phyloP scores from a whole-genome alignment of 1,140 invertebrate genomes.

The Drosophila simulans region DNA sequence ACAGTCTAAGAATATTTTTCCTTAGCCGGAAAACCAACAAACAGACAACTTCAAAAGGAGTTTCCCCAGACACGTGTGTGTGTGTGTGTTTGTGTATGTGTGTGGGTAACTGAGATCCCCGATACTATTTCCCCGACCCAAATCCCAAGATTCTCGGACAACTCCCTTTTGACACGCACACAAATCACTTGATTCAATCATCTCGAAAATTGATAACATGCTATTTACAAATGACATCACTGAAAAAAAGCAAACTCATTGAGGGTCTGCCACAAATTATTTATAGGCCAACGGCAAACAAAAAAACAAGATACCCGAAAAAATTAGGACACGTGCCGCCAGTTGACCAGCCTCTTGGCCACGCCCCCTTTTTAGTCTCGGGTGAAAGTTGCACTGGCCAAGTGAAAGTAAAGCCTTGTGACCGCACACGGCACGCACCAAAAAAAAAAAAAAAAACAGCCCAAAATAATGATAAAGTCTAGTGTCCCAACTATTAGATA shows the following conservation, averaged over 20 bases:
- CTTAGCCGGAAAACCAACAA: conserved; percentile 70
- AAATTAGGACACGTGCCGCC: conserved; percentile 82
- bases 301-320: conserved; percentile 25
- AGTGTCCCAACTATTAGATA: background rate
- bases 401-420: conserved; percentile 70
- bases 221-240: conserved; percentile 84
- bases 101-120: background rate
- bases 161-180: conserved; percentile 70
- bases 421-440: conserved; percentile 68
- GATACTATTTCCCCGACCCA: background rate
- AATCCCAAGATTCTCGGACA: background rate
- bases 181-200: conserved; percentile 84
- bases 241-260: conserved; percentile 67
- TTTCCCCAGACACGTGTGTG: conserved; percentile 38
- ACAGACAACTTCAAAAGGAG: conserved; percentile 48
- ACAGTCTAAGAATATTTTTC: conserved; percentile 34
- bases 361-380: conserved; percentile 13
- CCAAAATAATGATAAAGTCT: too few relatives aligned
- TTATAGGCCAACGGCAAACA: conserved; percentile 58
- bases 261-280: conserved; percentile 79
- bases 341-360: conserved; percentile 62
- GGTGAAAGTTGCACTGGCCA: conserved; percentile 61
- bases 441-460: conserved; percentile 12
- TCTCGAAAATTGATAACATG: conserved; percentile 84
- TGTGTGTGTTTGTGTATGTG: conserved; percentile 9